Conservation (phyloP, 2,797 vertebrate genomes). For the Acridotheres tristis region DNA sequence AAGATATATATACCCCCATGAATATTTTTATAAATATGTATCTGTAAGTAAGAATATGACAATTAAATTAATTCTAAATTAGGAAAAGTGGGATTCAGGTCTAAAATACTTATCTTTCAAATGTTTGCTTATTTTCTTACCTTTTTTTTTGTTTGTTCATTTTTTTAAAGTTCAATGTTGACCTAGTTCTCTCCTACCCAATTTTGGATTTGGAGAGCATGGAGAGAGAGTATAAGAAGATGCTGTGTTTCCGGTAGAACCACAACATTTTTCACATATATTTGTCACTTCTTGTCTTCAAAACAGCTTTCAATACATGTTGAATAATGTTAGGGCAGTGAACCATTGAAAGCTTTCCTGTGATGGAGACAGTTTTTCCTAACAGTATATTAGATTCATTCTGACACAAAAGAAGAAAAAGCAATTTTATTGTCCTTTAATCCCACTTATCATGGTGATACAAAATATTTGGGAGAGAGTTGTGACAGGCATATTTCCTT, state of each 20-base stretch:
- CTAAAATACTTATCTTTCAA: not conserved
- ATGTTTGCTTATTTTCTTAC: not conserved
- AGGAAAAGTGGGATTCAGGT: not conserved
- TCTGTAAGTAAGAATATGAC: not conserved
- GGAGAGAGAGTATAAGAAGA: not conserved
- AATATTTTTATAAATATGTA: not conserved
- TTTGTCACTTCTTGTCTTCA: not conserved
- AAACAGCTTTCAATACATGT: not conserved
- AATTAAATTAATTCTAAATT: not conserved
- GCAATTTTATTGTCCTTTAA: not conserved
- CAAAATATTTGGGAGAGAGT: not conserved
- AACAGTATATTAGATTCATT: not conserved
- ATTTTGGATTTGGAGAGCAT: not conserved
- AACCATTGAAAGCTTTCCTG: not conserved
- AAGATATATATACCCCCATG: not conserved
- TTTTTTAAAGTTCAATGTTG: not conserved
- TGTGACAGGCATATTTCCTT: not conserved
- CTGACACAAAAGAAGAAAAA: not conserved
- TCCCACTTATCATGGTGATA: not conserved
- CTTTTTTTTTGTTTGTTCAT: not conserved
- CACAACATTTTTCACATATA: not conserved
- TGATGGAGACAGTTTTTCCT: not conserved
- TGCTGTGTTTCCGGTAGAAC: not conserved
- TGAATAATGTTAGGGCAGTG: not conserved
- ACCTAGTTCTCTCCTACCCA: not conserved